Evolutionary conservation across 2,888 invertebrate species (phyloP).

Genomic region (Psylliodes chrysocephalus): DNA sequence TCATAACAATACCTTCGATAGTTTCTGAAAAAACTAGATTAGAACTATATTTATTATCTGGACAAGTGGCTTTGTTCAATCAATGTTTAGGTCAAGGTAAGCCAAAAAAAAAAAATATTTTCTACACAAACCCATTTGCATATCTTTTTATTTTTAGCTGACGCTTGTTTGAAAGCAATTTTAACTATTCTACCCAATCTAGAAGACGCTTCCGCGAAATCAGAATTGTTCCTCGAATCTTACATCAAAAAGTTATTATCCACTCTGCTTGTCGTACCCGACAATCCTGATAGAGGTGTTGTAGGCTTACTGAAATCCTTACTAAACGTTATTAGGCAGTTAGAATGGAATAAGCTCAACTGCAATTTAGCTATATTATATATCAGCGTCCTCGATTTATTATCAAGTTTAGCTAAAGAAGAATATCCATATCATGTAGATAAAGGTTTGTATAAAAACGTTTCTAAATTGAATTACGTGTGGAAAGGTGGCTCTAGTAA

Average conservation of each 20-base stretch:
- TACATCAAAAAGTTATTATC: constrained; percentile 84
- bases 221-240: constrained; percentile 76
- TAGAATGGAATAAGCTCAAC: constrained; percentile 76
- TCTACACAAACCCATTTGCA: background rate
- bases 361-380: constrained; percentile 76
- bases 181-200: constrained; percentile 83
- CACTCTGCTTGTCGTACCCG: constrained; percentile 85
- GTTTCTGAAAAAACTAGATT: constrained; percentile 80
- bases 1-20: constrained; percentile 96
- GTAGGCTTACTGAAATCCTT: constrained; percentile 83
- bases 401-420: constrained; percentile 84
- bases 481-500: no score
- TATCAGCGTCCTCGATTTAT: constrained; percentile 79
- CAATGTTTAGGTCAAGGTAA: constrained; percentile 91
- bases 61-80: constrained; percentile 89
- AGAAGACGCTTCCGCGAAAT: constrained; percentile 78
- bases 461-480: no score
- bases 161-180: constrained; percentile 93
- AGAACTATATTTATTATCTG: constrained; percentile 86
- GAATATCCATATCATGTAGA: constrained; percentile 87
- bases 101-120: background rate
- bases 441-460: constrained; percentile 69
- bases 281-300: constrained; percentile 89
- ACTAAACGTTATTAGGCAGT: constrained; percentile 81
- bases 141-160: constrained; percentile 69